Evolutionary conservation across 35 echinoderm and acorn worm species (phyloP), one percentile per base, ranked within the genome.

Genomic region (Holothuria glaberrima): DNA sequence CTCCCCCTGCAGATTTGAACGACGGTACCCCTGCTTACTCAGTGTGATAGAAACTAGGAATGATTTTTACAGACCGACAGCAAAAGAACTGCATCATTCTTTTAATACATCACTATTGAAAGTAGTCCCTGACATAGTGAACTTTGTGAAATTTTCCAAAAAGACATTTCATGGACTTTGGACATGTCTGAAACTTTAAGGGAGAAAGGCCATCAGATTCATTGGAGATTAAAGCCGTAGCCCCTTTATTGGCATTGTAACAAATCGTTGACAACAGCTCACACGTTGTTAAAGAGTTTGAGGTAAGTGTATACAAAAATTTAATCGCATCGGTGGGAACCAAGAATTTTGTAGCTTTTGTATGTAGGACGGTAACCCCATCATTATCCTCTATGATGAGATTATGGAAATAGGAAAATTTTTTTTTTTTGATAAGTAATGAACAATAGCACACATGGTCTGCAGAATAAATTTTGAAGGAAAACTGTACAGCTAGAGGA

Each of bases 21-120:
- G 7, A 60, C 1, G 19, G 7, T 86, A 62, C 57, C 82, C 82
- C 13, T 86, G 82, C 82, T 63, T 86, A 60, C 64, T 86, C 60
- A 21, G 17, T 62, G 25, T 82, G 0, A 26, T 20, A 57, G 56
- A 58, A 56, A 29, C 56, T 29, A 46, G 56, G 21, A 50, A 50
- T 46, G 44, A 82, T 24, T 82, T 82, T 25, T 25, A 58, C 9
- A 48, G 44, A 13, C 45, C 58, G 78, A 82, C 56, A 28, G 78
- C 20, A 48, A 50, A 26, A 26, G 25, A 56, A 56, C 30, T 82
- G 45, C 78, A 82, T 25, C 2, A 21, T 9, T 29, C 44, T 27
- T 82, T 75, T 25, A 5, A 52, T 48, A 80, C 36, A 21, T 80
- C 76, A 48, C 38, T 80, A 30, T 3, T 56, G 22, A 82, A 82